Base-by-base conservation (phyloP, 2,113 vertebrate species). In the Xyrauchen texanus region DNA sequence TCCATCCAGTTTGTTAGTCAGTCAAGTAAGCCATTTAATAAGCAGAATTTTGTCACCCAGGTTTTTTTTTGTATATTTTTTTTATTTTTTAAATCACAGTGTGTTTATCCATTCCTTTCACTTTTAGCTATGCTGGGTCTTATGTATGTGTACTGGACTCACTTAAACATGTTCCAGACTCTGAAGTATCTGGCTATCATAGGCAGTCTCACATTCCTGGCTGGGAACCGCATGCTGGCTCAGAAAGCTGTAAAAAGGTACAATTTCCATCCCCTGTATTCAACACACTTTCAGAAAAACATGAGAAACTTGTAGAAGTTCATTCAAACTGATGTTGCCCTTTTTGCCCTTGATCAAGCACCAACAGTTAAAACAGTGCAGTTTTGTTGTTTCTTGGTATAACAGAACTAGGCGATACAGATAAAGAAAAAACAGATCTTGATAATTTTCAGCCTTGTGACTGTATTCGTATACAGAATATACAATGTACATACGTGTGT, bases 101-200 rank as follows among this genome's bases (percentile, higher is more conserved):
- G 5, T 63, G 7, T 5, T 42, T 4, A 45, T 44, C 21, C 83
- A 58, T 79, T 49, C 0, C 83, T 78, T 79, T 79, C 21, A 62
- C 70, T 86, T 86, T 13, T 88, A 99, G 98, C 96, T 8, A 93
- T 97, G 94, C 88, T 99, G 86, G 97, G 95, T 51, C 94, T 99
- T 76, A 98, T 99, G 97, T 99, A 99, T 16, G 89, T 99, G 75
- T 99, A 99, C 90, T 99, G 98, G 98, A 99, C 97, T 85, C 96
- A 98, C 62, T 94, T 99, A 80, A 94, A 99, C 93, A 99, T 99
- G 98, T 99, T 99, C 92, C 97, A 99, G 91, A 99, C 97, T 8
- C 91, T 99, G 82, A 98, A 99, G 90, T 99, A 99, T 89, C 92
- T 99, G 91, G 96, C 97, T 68, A 93, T 98, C 87, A 89, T 98